A percentile compares a stretch with the other conserved stretches of the same genome.
These are phyloP conservation scores for Mesorhabditis spiculigera DNA, from an alignment of 2,888 invertebrate species.

Conservation along the genomic window DNA sequence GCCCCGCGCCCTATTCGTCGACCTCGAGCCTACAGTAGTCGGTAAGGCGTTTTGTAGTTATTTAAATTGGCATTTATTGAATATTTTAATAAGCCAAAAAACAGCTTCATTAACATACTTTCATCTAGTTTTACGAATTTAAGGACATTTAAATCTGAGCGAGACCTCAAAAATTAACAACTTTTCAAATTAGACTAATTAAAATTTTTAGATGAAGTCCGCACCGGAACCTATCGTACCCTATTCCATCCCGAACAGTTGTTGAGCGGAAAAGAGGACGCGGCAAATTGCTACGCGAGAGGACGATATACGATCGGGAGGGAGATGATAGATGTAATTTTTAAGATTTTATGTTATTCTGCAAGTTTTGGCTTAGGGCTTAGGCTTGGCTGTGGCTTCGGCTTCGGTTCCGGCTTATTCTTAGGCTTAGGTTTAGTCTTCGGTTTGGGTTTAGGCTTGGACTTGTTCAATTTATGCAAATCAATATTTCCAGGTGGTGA, in stretches of 20 bases:
- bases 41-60: conserved; percentile 26
- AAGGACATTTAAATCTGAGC: not conserved
- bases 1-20: conserved; percentile 40
- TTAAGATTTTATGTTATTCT: not conserved
- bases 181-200: too few species aligned
- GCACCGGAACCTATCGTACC: conserved; percentile 62
- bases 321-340: conserved; percentile 70
- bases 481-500: conserved; percentile 30
- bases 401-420: too few species aligned
- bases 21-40: conserved; percentile 51
- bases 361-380: not conserved
- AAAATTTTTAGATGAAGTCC: conserved; percentile 59
- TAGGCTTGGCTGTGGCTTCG: too few species aligned
- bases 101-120: not conserved
- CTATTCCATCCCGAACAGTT: conserved; percentile 95
- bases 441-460: too few species aligned
- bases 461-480: not conserved
- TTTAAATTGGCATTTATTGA: not conserved
- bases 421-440: too few species aligned
- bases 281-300: conserved; percentile 53
- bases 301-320: conserved; percentile 63
- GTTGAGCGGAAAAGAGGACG: conserved; percentile 77
- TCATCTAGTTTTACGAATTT: not conserved
- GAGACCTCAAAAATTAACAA: not conserved
- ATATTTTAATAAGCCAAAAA: not conserved